Base-by-base conservation (phyloP, 2,888 invertebrate genomes). In the Rhabditoides inermis region DNA sequence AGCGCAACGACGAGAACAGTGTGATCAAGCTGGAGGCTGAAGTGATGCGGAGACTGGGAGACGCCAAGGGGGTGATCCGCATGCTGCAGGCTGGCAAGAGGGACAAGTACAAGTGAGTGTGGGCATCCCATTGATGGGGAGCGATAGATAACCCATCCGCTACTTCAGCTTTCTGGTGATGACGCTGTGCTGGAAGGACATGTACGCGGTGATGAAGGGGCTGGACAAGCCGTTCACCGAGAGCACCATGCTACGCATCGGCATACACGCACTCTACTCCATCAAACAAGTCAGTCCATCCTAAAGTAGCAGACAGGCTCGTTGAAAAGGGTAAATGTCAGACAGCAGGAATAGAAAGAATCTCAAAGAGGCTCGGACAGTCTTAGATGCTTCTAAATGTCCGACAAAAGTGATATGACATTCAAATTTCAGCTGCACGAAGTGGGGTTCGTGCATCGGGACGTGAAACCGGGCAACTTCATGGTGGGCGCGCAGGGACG, bases 381-480 rank as follows among this genome's bases (percentile, higher is more conserved):
- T n/a, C n/a, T n/a, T n/a, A n/a, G n/a, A 10, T n/a, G 10, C 15
- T 40, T 1, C 40, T n/a, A 40, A 1, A 1, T 2, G 10, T 7
- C 40, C 40, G 20, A 12, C n/a, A 12, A n/a, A 12, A 32, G 10
- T 32, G 7, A 12, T 12, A 12, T 12, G 22, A 22, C 41, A 20
- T 48, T 40, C 20, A 30, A 7, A 18, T 42, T 46, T 20, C 45
- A 61, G 60, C 52, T 65, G 25, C 64, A 65, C 46, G 64, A 65
- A 28, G 42, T 53, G n/a, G 63, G 65, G 18, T 65, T 45, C 48
- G 49, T 54, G 32, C 66, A 66, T 50, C 60, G 66, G 2, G 68
- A 68, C 41, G 63, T 68, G 37, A 68, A 68, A 39, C 68, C 68
- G 0, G 68, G 66, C 37, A 68, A 68, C 46, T 58, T 58, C 49